phyloP scores from a whole-genome alignment of 2,113 vertebrate species.

The Nothocercus nigrocapillus region DNA sequence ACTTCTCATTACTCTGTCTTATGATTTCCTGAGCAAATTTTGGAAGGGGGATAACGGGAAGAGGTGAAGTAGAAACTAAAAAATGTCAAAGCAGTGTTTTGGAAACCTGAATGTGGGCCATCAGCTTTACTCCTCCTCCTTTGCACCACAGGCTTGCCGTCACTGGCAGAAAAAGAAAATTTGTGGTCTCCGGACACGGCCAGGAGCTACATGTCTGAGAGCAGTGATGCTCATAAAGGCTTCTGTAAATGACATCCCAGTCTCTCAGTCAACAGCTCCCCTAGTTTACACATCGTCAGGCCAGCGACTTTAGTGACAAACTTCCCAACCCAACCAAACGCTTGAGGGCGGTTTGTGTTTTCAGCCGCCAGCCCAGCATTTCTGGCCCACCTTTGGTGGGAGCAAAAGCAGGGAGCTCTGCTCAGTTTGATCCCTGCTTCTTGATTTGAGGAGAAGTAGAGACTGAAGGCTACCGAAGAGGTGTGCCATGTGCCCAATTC shows the following conservation, averaged over 20 bases:
- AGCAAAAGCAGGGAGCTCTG: background rate
- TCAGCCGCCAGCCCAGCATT: background rate
- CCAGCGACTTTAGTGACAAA: background rate
- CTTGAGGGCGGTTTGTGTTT: background rate
- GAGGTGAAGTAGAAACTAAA: background rate
- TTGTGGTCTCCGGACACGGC: accelerated
- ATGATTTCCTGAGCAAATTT: slow-evolving; percentile 61
- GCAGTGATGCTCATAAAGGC: slow-evolving; percentile 26
- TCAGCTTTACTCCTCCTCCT: slow-evolving; percentile 58
- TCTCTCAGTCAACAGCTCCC: slow-evolving; percentile 32
- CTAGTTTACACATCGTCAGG: background rate
- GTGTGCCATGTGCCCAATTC: slow-evolving; percentile 58
- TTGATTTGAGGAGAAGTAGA: slow-evolving; percentile 68
- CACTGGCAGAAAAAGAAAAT: background rate
- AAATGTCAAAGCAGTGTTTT: slow-evolving; percentile 59
- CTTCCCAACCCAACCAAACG: background rate
- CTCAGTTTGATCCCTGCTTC: slow-evolving; percentile 23
- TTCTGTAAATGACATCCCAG: slow-evolving; percentile 62
- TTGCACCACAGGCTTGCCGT: background rate
- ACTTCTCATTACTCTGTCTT: slow-evolving; percentile 74
- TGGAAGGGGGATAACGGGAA: background rate
- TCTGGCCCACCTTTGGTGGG: background rate
- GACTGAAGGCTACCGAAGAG: slow-evolving; percentile 57
- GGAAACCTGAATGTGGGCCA: slow-evolving; percentile 16
- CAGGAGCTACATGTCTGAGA: slow-evolving; percentile 42